Evolutionary conservation across 2,797 vertebrate species (phyloP).

Genomic region (Molossus alvarezi): DNA sequence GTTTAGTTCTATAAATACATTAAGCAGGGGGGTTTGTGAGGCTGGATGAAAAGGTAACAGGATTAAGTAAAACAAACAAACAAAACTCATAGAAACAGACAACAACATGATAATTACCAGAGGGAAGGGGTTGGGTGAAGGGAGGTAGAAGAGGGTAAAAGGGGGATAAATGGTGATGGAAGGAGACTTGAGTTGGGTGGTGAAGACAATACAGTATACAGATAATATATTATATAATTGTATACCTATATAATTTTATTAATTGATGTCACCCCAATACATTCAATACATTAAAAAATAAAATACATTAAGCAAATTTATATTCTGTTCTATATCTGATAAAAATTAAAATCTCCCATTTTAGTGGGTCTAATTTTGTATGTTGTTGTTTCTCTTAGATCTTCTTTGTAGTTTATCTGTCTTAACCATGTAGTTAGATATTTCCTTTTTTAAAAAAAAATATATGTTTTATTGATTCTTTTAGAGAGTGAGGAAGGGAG

Average conservation of each 20-base stretch:
- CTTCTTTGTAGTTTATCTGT: neutral
- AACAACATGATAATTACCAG: neutral
- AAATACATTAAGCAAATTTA: conserved; percentile 37
- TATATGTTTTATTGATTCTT: too few species aligned
- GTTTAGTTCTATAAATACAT: conserved; percentile 28
- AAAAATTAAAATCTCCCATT: neutral
- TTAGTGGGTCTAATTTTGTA: neutral
- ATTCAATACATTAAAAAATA: neutral
- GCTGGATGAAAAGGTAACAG: neutral
- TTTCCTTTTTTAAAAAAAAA: neutral
- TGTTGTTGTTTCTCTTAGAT: conserved; percentile 42
- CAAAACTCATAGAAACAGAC: neutral
- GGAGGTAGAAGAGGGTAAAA: neutral
- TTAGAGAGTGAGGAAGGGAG: too few species aligned
- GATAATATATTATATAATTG: neutral
- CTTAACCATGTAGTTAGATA: neutral
- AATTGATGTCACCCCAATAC: neutral
- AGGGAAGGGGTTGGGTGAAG: neutral
- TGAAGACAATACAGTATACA: neutral
- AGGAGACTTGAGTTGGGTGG: neutral
- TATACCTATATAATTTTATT: neutral
- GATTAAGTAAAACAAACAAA: neutral
- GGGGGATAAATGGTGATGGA: neutral
- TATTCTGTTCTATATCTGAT: neutral
- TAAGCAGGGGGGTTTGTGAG: neutral